phyloP scores from a whole-genome alignment of 2,888 invertebrate species.

The Drosophila monieri region DNA sequence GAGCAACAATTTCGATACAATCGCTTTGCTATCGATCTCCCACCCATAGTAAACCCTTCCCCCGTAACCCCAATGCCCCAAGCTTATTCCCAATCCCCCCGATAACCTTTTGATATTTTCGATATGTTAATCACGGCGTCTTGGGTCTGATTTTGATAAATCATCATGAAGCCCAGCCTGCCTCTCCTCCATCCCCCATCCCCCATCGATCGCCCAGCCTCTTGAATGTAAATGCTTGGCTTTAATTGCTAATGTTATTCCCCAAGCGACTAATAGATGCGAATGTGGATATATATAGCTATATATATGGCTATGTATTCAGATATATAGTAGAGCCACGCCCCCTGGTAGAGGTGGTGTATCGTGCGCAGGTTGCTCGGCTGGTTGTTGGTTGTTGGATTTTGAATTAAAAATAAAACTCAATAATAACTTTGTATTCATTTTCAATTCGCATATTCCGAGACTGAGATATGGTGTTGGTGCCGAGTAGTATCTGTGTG shows the following conservation, averaged over 20 bases:
- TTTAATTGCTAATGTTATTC: constrained; percentile 72
- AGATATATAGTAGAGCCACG: constrained; percentile 17
- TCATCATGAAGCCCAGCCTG: not conserved
- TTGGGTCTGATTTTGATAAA: not conserved
- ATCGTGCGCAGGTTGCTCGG: constrained; percentile 48
- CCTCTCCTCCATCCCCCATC: constrained; percentile 2
- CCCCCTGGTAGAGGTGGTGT: constrained; percentile 54
- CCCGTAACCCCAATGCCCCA: not conserved
- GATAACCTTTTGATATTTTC: not conserved
- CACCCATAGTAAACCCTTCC: not conserved
- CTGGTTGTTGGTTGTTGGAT: constrained; percentile 20
- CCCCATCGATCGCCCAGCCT: not conserved
- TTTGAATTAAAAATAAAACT: constrained; percentile 67
- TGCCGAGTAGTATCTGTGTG: constrained; percentile 49
- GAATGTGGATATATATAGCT: constrained; percentile 12
- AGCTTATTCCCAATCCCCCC: not conserved
- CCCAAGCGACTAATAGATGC: constrained; percentile 38
- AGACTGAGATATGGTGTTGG: constrained; percentile 7
- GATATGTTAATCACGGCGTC: not conserved
- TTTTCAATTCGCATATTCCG: constrained; percentile 68
- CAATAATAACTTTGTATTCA: constrained; percentile 77
- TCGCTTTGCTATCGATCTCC: too few species aligned
- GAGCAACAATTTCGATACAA: not conserved
- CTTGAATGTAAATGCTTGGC: constrained; percentile 33
- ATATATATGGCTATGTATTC: not conserved